Evolutionary conservation across 2,113 vertebrate species (phyloP).

Genomic region (Stigmatopora nigra): DNA sequence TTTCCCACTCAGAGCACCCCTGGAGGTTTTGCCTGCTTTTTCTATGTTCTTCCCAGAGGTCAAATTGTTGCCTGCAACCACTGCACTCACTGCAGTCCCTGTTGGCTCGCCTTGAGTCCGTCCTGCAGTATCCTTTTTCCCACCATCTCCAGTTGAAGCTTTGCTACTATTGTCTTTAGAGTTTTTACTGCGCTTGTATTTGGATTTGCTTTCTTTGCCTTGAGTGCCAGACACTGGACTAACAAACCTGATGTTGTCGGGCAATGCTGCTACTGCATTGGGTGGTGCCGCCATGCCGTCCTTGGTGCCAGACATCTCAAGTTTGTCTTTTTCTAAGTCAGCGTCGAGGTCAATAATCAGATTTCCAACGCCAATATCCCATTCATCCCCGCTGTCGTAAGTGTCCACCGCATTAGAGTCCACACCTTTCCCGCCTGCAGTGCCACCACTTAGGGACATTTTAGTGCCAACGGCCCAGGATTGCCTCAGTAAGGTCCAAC

Average conservation of each 20-base stretch:
- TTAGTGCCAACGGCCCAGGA: conserved; percentile 95
- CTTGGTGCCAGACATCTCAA: conserved; percentile 98
- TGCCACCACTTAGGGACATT: conserved; percentile 99
- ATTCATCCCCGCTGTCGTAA: conserved; percentile 99
- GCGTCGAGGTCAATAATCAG: conserved; percentile 99
- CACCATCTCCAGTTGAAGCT: conserved; percentile 80
- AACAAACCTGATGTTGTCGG: conserved; percentile 98
- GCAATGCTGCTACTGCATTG: conserved; percentile 89
- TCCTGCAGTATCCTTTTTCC: conserved; percentile 87
- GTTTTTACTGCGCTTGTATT: conserved; percentile 97
- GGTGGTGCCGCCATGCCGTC: conserved; percentile 84
- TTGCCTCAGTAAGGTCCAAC: conserved; percentile 72
- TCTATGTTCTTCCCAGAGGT: conserved; percentile 79
- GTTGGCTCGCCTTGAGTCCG: conserved; percentile 80
- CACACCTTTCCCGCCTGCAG: conserved; percentile 99
- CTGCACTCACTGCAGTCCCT: conserved; percentile 64
- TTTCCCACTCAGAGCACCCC: conserved; percentile 82
- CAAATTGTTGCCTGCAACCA: conserved; percentile 67
- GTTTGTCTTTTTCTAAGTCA: conserved; percentile 99
- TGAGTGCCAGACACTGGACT: conserved; percentile 92
- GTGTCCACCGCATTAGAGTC: conserved; percentile 99
- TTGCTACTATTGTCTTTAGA: conserved; percentile 92
- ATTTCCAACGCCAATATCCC: conserved; percentile 99
- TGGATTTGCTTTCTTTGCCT: conserved; percentile 97
- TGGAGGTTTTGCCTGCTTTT: conserved; percentile 84